Base-by-base conservation (phyloP, 2,888 invertebrate species). In the Perithous albicinctus region DNA sequence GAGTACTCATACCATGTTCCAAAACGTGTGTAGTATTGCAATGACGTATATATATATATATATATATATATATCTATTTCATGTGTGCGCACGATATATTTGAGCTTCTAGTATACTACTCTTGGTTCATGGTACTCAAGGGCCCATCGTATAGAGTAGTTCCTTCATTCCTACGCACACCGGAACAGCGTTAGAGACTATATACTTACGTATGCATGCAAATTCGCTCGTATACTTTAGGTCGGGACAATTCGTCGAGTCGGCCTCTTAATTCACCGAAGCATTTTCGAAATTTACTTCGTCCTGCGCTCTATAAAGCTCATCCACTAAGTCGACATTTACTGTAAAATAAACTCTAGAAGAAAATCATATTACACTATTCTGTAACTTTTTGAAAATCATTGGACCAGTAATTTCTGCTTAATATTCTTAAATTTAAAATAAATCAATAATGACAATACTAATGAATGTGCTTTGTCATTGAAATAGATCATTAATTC, bases 221-320 rank as follows among this genome's bases (percentile, higher is more conserved):
- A 78, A 79, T 74, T 74, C 54, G 54, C 54, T 74, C 51, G 51
- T 54, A 15, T 41, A 51, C 67, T 79, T 67, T 69, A 48, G 10
- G 54, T 29, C 51, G 54, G 12, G 32, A 46, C 18, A 38, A 35
- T 59, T 48, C 46, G 75, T 46, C 29, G 32, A 20, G 32, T 12
- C 23, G 41, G 38, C 35, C 38, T 59, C 72, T 32, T 61, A 10
- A 41, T 74, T 38, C 67, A 7, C n/a, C 67, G 35, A 20, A 73
- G 41, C 20, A 54, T 63, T 73, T 59, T 48, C 35, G 26, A 32
- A 61, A 61, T 61, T 61, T 61, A 35, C 15, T 61, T 35, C 29
- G n/a, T 56, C 29, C 29, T 56, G 29, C 2, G 29, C 29, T 15
- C 15, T 15, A 43, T 43, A 15, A 43, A 5, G 4, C 1, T 15